Evolutionary conservation across 2,113 vertebrate genomes (phyloP).

Genomic region (Gallinago media): DNA sequence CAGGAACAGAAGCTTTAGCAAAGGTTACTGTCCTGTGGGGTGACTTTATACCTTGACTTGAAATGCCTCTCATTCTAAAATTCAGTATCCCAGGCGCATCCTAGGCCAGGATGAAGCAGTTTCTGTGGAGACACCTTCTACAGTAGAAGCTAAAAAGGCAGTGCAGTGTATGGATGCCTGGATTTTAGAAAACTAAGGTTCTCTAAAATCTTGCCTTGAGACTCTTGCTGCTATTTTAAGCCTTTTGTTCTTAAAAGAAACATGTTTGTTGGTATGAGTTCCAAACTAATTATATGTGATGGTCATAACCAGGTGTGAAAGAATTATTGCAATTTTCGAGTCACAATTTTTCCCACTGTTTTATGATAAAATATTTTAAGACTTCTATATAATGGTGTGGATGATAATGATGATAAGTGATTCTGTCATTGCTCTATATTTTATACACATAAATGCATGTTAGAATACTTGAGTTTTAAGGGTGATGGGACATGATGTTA

Average conservation of each 20-base stretch:
- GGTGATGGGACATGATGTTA: background rate
- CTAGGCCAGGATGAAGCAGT: background rate
- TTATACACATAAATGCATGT: background rate
- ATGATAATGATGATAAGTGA: background rate
- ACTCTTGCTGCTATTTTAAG: background rate
- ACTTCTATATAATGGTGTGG: background rate
- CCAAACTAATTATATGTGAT: background rate
- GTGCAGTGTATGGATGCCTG: background rate
- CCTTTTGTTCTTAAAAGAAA: background rate
- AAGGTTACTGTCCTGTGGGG: background rate
- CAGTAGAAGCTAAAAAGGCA: background rate
- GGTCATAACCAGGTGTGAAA: background rate
- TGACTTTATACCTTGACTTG: background rate
- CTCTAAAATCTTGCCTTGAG: background rate
- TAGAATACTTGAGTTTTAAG: background rate
- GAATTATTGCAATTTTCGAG: background rate
- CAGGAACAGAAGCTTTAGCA: background rate
- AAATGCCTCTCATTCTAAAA: background rate
- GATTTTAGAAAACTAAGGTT: background rate
- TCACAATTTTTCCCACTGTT: background rate
- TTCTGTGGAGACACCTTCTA: background rate
- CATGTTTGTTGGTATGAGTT: background rate
- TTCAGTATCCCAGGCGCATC: background rate
- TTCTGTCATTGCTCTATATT: background rate
- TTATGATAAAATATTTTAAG: background rate